Base-by-base conservation (phyloP, 1,140 invertebrate genomes). In the Orchesella cincta region DNA sequence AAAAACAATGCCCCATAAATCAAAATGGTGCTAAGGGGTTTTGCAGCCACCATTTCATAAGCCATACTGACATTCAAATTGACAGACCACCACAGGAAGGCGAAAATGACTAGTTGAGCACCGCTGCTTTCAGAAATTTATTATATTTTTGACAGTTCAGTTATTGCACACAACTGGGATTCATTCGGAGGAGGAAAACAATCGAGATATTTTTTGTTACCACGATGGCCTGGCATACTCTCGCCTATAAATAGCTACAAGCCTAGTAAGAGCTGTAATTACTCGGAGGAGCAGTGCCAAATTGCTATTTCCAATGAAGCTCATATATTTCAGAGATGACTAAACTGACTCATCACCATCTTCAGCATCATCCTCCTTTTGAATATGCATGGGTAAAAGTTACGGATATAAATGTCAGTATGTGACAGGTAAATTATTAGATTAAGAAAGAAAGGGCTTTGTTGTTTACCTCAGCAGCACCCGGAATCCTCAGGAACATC, bases 391-490 rank as follows among this genome's bases (percentile, higher is more conserved):
- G n/a, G n/a, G n/a, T n/a, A n/a, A n/a, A n/a, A n/a, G n/a, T n/a
- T 46, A 67, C 29, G 1, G 14, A 67, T 67, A 67, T 31, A 67
- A 67, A 67, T 67, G 31, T 67, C 52, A 57, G 52, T 3, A 12
- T 5, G 23, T 67, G 62, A 67, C 62, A 67, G 62, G 31, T 67
- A 67, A 67, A 67, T 67, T 67, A 67, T 33, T 67, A 33, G 31
- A 67, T 31, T 31, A 33, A 5, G 8, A 29, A n/a, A 31, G 23
- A 67, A 29, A 31, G 52, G 39, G n/a, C 39, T 46, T 8, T 26
- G 23, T 36, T 20, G n/a, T 31, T 16, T 82, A 80, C 80, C 82
- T 82, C 81, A 29, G 46, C 71, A 28, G 82, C 70, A 33, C 81
- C 82, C 20, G 78, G 76, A 36, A 82, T 80, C 73, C 72, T 77